Evolutionary conservation across 1,140 invertebrate genomes (phyloP).

Genomic region (Drosophila aff.): DNA sequence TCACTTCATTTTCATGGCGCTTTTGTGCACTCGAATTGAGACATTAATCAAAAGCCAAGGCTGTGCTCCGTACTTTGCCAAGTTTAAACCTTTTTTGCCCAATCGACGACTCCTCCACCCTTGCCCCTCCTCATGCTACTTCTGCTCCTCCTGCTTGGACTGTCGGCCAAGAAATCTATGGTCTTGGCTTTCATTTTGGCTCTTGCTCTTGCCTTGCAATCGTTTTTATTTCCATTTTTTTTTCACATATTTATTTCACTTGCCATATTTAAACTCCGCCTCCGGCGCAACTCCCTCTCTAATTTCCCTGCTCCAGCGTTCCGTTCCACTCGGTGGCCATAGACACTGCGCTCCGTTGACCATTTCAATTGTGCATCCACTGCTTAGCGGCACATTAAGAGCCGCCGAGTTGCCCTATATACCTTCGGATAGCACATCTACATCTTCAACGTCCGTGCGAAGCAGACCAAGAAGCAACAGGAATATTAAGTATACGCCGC

Average conservation of each 20-base stretch:
- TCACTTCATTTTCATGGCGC: not conserved
- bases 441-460: not conserved
- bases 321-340: conserved; percentile 51
- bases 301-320: conserved; percentile 17
- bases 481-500: conserved; percentile 57
- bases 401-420: conserved; percentile 47
- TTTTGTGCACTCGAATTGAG: conserved; percentile 13
- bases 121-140: not conserved
- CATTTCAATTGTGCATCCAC: conserved; percentile 58
- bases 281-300: conserved; percentile 17
- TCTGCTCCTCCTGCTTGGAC: not conserved
- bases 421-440: conserved; percentile 11
- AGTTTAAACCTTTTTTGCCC: conserved; percentile 16
- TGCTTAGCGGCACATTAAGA: conserved; percentile 57
- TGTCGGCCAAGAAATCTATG: conserved; percentile 11
- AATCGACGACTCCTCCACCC: conserved; percentile 9
- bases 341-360: conserved; percentile 62
- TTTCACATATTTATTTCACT: not conserved
- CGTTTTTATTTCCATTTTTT: conserved; percentile 11
- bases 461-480: conserved; percentile 16
- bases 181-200: conserved; percentile 24
- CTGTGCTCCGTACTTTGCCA: not conserved
- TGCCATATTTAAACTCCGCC: conserved; percentile 19
- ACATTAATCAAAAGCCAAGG: conserved; percentile 21
- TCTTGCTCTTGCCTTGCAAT: conserved; percentile 16